A percentile compares a stretch with the other conserved stretches of the same genome.
Conservation (phyloP, 1,140 invertebrate genomes). For the Drosophila azteca region DNA sequence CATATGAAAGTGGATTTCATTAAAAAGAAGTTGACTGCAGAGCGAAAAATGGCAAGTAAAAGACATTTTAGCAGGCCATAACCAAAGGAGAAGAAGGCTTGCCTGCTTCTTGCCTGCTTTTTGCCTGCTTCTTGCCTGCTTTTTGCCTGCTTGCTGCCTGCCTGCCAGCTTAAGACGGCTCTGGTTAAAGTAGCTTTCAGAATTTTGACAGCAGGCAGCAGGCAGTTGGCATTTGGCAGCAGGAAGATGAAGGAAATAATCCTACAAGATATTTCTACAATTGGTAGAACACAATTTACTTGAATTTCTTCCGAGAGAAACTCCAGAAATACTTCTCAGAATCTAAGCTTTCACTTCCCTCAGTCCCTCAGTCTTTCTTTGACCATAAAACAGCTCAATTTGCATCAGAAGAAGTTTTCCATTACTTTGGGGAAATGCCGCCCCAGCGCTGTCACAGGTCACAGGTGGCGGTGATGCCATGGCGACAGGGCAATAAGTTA, state of each 20-base stretch:
- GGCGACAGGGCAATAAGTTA: constrained; percentile 46
- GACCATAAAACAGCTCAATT: neutral
- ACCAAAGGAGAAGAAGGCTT: constrained; percentile 5
- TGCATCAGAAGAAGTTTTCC: constrained; percentile 3
- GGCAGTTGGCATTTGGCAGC: no score
- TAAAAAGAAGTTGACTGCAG: constrained; percentile 65
- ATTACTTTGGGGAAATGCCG: neutral
- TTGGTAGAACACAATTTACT: constrained; percentile 1
- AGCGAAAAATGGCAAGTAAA: constrained; percentile 59
- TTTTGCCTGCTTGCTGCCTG: no score
- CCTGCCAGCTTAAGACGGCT: neutral
- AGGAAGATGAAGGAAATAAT: no score
- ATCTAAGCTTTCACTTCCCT: neutral
- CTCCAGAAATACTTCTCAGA: neutral
- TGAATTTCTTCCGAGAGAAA: neutral
- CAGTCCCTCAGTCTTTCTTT: neutral
- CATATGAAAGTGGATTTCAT: constrained; percentile 82
- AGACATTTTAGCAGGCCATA: constrained; percentile 33
- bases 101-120: no score
- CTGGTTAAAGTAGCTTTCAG: no score
- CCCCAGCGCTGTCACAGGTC: constrained; percentile 19
- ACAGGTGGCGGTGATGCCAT: constrained; percentile 47
- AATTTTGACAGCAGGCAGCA: no score
- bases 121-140: no score
- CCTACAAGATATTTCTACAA: no score